Evolutionary conservation across 2,113 vertebrate genomes (phyloP).

Genomic region (Eupsittula cactorum): DNA sequence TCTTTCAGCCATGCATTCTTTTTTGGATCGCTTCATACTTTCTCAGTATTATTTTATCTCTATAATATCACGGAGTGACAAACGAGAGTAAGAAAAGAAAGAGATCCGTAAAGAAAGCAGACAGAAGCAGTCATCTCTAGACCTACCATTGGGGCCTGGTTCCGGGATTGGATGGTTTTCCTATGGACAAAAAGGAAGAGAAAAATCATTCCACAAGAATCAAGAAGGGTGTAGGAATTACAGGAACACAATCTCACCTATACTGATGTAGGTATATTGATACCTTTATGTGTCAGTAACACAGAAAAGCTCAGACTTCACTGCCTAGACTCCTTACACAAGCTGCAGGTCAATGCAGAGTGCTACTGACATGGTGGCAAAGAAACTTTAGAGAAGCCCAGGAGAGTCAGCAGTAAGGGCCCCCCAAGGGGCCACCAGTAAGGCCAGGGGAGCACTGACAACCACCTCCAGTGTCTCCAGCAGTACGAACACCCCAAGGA

Average conservation of each 20-base stretch:
- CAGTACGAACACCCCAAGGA: background rate
- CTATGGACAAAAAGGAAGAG: slow-evolving; percentile 52
- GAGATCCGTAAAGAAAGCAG: background rate
- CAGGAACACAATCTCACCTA: background rate
- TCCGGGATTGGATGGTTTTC: slow-evolving; percentile 80
- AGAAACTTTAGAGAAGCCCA: background rate
- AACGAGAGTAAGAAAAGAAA: background rate
- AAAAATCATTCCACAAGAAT: background rate
- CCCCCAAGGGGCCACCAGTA: background rate
- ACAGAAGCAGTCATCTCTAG: background rate
- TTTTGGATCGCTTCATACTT: background rate
- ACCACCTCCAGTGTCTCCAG: background rate
- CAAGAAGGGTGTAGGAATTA: background rate
- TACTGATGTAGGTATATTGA: background rate
- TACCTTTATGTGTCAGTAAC: background rate
- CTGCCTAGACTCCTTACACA: background rate
- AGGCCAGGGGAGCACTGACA: background rate
- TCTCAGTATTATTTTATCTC: background rate
- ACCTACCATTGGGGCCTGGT: slow-evolving; percentile 79
- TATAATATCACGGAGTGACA: background rate
- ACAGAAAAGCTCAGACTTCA: background rate
- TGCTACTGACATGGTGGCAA: fast-evolving
- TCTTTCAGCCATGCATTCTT: background rate
- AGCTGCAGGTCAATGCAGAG: background rate
- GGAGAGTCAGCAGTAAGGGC: background rate